These are phyloP conservation scores for Xylota segnis DNA, from an alignment of 2,888 invertebrate species.

Conservation along the genomic window DNA sequence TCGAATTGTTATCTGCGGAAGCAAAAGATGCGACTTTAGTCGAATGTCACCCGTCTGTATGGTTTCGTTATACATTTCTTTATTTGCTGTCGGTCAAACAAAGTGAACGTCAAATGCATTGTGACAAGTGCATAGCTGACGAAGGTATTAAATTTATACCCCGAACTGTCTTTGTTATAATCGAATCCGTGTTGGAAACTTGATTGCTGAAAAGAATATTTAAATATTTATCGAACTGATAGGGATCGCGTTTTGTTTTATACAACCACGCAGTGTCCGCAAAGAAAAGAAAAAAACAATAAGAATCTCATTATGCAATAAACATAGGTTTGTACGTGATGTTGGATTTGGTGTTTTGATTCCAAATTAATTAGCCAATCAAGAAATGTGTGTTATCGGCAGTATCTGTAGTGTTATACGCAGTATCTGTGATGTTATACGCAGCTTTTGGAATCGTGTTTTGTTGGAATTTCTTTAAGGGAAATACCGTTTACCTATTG, in stretches of 20 bases:
- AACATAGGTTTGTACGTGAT: not conserved
- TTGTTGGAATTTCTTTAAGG: no score
- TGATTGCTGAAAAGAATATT: not conserved
- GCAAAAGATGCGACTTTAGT: conserved; percentile 23
- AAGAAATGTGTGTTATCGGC: no score
- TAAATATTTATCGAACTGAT: not conserved
- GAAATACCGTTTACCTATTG: no score
- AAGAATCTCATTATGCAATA: not conserved
- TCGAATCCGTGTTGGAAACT: not conserved
- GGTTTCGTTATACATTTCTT: not conserved
- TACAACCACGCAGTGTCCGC: no score
- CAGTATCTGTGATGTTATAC: no score
- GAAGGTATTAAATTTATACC: not conserved
- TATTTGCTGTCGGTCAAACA: not conserved
- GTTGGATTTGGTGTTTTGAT: no score
- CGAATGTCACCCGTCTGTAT: conserved; percentile 1
- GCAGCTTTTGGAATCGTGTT: no score
- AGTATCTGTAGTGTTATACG: no score
- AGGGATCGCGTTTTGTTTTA: not conserved
- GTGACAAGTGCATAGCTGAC: not conserved
- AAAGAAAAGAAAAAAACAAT: not conserved
- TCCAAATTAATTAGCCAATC: no score
- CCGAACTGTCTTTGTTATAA: not conserved
- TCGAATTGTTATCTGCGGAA: conserved; percentile 14
- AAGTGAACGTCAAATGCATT: not conserved